Percentiles rank a stretch among this genome's conserved stretches.
Conservation (phyloP, 2,888 invertebrate species). For the Tiliacea citrago region DNA sequence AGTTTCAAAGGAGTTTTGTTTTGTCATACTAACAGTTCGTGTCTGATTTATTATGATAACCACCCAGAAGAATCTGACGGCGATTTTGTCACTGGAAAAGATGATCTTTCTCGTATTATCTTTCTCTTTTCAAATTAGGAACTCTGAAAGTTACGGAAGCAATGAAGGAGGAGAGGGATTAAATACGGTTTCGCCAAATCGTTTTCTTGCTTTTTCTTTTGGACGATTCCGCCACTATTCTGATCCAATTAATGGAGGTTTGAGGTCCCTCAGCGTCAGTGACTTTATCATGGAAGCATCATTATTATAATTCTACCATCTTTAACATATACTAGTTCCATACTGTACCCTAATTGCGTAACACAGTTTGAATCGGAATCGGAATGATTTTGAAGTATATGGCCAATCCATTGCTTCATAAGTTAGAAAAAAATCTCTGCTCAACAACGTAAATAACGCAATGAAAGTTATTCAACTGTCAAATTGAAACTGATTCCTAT, state of each 20-base stretch:
- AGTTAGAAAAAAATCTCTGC: too few species aligned
- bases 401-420: too few species aligned
- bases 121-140: neutral
- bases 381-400: too few species aligned
- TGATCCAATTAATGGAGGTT: too few species aligned
- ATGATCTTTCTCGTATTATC: neutral
- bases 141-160: neutral
- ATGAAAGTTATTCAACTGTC: too few species aligned
- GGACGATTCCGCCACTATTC: neutral
- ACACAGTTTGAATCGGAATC: too few species aligned
- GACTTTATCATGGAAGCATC: neutral
- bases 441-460: too few species aligned
- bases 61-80: neutral
- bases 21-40: neutral
- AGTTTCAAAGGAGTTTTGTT: constrained; percentile 33
- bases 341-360: too few species aligned
- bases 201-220: neutral
- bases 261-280: neutral
- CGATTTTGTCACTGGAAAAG: neutral
- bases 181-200: neutral
- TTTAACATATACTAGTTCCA: neutral
- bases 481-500: too few species aligned
- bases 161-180: neutral
- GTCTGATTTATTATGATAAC: neutral
- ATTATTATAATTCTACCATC: neutral